phyloP scores from a whole-genome alignment of 1,140 invertebrate species.

The Sinella curviseta region DNA sequence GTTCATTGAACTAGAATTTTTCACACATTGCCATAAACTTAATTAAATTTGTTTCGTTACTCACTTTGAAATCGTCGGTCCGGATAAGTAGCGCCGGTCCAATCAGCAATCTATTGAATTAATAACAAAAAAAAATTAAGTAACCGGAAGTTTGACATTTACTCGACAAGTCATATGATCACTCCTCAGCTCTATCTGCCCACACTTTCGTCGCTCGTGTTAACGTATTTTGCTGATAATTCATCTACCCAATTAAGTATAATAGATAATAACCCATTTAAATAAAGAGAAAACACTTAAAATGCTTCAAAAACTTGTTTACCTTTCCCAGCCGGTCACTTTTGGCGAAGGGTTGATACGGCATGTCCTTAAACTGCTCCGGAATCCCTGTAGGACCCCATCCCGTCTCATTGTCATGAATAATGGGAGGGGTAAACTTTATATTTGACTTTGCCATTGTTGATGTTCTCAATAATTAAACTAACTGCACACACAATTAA shows the following conservation, averaged over 20 bases:
- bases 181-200: too few relatives aligned
- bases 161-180: too few relatives aligned
- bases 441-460: conserved; percentile 48
- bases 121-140: conserved; percentile 30
- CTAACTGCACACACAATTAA: neutral
- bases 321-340: conserved; percentile 93
- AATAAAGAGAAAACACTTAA: too few relatives aligned
- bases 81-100: conserved; percentile 91
- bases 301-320: conserved; percentile 40
- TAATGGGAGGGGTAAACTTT: conserved; percentile 68
- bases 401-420: conserved; percentile 85
- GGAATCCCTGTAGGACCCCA: conserved; percentile 95
- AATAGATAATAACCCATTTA: too few relatives aligned
- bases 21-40: neutral
- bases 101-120: conserved; percentile 80
- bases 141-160: neutral
- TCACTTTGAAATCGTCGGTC: conserved; percentile 93
- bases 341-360: conserved; percentile 97
- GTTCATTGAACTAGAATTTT: too few relatives aligned
- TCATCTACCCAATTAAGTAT: neutral
- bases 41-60: conserved; percentile 55
- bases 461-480: neutral
- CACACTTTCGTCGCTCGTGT: neutral
- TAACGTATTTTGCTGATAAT: neutral
- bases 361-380: conserved; percentile 95